Percentiles rank a stretch among this genome's conserved stretches.
These are phyloP conservation scores for Trichomycterus rosablanca DNA, from an alignment of 2,113 vertebrate genomes.

Conservation along the genomic window DNA sequence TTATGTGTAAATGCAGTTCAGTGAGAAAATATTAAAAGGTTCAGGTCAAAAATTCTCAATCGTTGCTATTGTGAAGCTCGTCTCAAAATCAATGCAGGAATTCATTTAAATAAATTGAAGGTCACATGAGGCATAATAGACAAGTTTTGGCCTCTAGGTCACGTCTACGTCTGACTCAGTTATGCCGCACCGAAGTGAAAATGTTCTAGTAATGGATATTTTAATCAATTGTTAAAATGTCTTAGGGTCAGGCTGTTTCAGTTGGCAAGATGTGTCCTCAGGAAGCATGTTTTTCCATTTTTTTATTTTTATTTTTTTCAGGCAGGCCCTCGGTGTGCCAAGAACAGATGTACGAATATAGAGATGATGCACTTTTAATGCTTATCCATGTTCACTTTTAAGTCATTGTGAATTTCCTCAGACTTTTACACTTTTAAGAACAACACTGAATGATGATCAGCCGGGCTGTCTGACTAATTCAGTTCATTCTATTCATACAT, in stretches of 20 bases:
- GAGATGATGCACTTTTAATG: neutral
- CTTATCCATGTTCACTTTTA: neutral
- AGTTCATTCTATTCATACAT: neutral
- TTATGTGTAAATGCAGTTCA: too few species aligned
- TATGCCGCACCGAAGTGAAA: too few species aligned
- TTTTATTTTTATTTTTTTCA: too few species aligned
- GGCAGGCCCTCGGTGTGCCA: neutral
- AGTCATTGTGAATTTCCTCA: too few species aligned
- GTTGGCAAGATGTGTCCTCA: constrained; percentile 4
- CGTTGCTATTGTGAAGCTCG: neutral
- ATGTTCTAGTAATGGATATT: constrained; percentile 27
- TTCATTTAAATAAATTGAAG: constrained; percentile 8
- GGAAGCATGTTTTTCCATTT: neutral
- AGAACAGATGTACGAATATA: neutral
- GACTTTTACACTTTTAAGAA: neutral
- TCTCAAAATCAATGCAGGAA: neutral
- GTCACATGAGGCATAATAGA: neutral
- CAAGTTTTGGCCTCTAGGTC: neutral
- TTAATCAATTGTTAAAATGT: constrained; percentile 16
- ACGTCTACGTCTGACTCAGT: neutral
- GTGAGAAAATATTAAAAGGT: too few species aligned
- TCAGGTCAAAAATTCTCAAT: neutral
- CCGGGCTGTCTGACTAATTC: neutral
- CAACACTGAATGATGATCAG: neutral
- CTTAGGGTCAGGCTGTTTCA: neutral